phyloP scores from a whole-genome alignment of 2,888 invertebrate genomes.

The Drosophila melanocephala region DNA sequence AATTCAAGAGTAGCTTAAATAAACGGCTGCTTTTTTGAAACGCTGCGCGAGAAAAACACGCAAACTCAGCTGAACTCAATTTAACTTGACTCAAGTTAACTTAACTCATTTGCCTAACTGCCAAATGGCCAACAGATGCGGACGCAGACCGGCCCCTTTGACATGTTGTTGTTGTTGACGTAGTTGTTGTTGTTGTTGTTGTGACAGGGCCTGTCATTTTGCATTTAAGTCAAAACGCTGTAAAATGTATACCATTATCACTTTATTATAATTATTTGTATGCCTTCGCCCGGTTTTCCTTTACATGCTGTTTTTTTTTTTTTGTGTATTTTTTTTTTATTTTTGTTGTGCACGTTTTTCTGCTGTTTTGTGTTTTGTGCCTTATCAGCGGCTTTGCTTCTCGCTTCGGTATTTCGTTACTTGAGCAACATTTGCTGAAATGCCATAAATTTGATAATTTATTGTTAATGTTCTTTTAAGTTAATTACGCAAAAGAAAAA shows the following conservation, averaged over 20 bases:
- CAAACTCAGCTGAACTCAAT: slow-evolving; percentile 39
- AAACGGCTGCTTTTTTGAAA: slow-evolving; percentile 35
- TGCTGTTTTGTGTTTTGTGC: slow-evolving; percentile 34
- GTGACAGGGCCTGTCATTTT: slow-evolving; percentile 67
- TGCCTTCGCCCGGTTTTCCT: slow-evolving; percentile 17
- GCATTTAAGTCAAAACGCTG: slow-evolving; percentile 62
- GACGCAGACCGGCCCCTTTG: slow-evolving; percentile 44
- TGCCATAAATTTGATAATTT: slow-evolving; percentile 74
- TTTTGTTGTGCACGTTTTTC: slow-evolving; percentile 42
- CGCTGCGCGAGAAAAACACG: slow-evolving; percentile 40
- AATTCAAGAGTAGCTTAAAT: slow-evolving; percentile 43
- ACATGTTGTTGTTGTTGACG: slow-evolving; percentile 24
- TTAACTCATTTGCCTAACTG: slow-evolving; percentile 72
- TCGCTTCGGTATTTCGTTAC: slow-evolving; percentile 25
- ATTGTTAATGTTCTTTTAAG: slow-evolving; percentile 70
- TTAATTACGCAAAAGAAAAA: slow-evolving; percentile 68
- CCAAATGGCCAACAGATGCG: slow-evolving; percentile 48
- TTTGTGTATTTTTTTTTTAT: slow-evolving; percentile 27
- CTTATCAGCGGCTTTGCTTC: slow-evolving; percentile 61
- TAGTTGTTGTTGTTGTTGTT: slow-evolving; percentile 12
- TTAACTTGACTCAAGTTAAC: slow-evolving; percentile 7
- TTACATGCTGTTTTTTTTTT: slow-evolving; percentile 33
- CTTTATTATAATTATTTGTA: slow-evolving; percentile 64
- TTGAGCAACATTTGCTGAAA: slow-evolving; percentile 58
- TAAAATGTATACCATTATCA: slow-evolving; percentile 72